Conservation (phyloP, 92 coral and sea anemone genomes). For the Muricea muricata region DNA sequence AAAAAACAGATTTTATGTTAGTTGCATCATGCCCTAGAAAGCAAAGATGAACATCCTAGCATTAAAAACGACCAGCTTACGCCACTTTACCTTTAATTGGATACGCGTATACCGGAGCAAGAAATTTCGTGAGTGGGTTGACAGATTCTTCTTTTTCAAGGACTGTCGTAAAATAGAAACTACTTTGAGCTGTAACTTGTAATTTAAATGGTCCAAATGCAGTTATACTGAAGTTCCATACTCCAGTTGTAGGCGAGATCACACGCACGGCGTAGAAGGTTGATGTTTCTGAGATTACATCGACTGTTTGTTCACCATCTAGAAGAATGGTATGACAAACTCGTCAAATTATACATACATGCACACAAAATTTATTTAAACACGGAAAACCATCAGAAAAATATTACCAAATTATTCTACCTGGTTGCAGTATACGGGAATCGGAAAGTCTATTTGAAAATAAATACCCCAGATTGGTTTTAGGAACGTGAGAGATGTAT, state of each 20-base stretch:
- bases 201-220: slow-evolving; percentile 5
- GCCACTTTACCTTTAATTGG: slow-evolving; percentile 72
- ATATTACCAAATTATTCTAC: no score
- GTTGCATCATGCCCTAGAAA: not conserved
- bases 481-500: no score
- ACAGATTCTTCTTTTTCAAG: not conserved
- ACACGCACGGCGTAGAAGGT: slow-evolving; percentile 9
- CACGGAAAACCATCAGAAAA: no score
- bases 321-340: not conserved
- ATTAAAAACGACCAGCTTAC: no score
- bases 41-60: not conserved
- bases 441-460: no score
- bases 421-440: no score
- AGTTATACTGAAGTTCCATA: not conserved
- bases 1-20: not conserved
- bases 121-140: not conserved
- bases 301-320: not conserved
- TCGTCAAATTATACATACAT: no score
- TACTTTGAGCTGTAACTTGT: slow-evolving; percentile 22
- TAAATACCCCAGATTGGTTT: no score
- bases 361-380: no score
- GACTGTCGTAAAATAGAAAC: slow-evolving; percentile 7
- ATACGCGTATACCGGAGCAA: slow-evolving; percentile 54
- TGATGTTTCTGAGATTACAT: not conserved
- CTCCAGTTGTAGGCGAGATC: not conserved